A percentile compares a stretch with the other conserved stretches of the same genome.
Evolutionary conservation across 2,888 invertebrate genomes (phyloP).

Genomic region (Xylota segnis): DNA sequence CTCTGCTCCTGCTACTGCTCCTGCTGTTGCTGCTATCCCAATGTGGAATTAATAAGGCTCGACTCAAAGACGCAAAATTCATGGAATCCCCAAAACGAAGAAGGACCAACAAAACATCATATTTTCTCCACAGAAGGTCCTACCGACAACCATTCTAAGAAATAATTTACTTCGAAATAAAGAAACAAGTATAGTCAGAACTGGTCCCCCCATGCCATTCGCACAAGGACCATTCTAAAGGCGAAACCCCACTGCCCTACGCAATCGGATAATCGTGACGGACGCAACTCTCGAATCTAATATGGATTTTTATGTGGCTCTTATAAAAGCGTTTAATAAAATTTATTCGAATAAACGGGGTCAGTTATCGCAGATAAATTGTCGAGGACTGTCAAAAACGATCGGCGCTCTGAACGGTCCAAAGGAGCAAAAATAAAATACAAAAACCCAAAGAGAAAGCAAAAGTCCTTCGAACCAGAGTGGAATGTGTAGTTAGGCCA

Average conservation of each 20-base stretch:
- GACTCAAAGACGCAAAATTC: slow-evolving; percentile 25
- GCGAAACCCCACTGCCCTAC: slow-evolving; percentile 26
- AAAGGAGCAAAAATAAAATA: background rate
- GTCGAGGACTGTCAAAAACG: slow-evolving; percentile 66
- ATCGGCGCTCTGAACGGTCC: slow-evolving; percentile 42
- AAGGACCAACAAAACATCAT: slow-evolving; percentile 38
- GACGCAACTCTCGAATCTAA: slow-evolving; percentile 40
- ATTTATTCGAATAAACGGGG: slow-evolving; percentile 70
- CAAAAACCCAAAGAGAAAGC: background rate
- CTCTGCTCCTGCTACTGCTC: too few relatives aligned
- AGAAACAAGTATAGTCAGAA: slow-evolving; percentile 26
- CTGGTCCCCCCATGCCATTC: background rate
- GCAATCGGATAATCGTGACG: slow-evolving; percentile 36
- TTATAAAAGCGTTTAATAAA: slow-evolving; percentile 73
- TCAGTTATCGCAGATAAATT: slow-evolving; percentile 68
- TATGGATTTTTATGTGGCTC: slow-evolving; percentile 65
- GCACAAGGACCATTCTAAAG: background rate
- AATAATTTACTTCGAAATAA: slow-evolving; percentile 65
- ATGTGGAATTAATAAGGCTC: slow-evolving; percentile 47
- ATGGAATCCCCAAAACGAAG: slow-evolving; percentile 26
- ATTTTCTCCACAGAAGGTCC: slow-evolving; percentile 32
- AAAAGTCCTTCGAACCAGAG: background rate
- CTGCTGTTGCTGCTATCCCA: background rate
- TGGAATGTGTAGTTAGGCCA: slow-evolving; percentile 40
- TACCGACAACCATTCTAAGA: slow-evolving; percentile 30